Evolutionary conservation across 2,113 vertebrate species (phyloP).

Genomic region (Saiga tatarica): DNA sequence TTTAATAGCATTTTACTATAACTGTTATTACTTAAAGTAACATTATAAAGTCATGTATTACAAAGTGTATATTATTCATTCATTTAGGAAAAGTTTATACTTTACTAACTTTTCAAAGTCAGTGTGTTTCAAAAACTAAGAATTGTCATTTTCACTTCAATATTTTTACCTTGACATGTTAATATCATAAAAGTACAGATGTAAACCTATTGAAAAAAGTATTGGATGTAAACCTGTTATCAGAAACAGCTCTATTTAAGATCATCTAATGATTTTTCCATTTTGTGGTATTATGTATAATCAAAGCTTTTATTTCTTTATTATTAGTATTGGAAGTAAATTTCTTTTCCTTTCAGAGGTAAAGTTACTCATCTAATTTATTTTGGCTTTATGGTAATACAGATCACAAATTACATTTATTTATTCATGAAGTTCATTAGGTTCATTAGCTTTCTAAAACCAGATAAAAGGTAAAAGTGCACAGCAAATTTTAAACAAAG

Average conservation of each 20-base stretch:
- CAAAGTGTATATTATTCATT: not conserved
- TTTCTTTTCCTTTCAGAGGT: conserved; percentile 3
- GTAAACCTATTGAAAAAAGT: not conserved
- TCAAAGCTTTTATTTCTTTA: not conserved
- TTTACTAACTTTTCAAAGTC: conserved; percentile 58
- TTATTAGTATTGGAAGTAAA: not conserved
- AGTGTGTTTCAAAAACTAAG: conserved; percentile 61
- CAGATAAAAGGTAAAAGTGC: not conserved
- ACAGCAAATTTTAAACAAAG: not conserved
- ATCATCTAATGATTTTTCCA: not conserved
- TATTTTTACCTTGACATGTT: conserved; percentile 49
- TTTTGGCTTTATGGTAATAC: not conserved
- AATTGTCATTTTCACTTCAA: conserved; percentile 47
- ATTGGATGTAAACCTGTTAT: conserved; percentile 60
- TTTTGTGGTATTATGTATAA: not conserved
- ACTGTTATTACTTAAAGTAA: not conserved
- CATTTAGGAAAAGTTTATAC: conserved; percentile 51
- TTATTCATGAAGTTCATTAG: not conserved
- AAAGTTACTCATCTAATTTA: not conserved
- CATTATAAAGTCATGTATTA: not conserved
- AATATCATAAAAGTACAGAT: conserved; percentile 10
- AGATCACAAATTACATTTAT: not conserved
- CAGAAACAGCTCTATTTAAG: conserved; percentile 41
- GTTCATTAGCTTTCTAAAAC: not conserved
- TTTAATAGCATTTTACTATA: conserved; percentile 33